Evolutionary conservation across 2,113 vertebrate species (phyloP).

Genomic region (Lepus americanus): DNA sequence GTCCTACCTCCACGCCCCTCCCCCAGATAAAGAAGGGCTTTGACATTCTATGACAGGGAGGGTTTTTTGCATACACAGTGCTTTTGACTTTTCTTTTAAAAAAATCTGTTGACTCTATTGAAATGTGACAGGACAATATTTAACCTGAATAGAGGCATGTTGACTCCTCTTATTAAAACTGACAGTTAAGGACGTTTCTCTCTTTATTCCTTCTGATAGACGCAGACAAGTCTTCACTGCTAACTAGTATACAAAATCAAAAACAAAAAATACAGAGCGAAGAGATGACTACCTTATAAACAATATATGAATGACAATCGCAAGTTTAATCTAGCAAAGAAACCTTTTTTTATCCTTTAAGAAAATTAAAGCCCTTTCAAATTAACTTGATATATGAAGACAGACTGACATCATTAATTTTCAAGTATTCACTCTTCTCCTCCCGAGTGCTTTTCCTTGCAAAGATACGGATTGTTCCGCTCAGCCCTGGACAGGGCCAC

Average conservation of each 20-base stretch:
- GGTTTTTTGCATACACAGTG: conserved; percentile 94
- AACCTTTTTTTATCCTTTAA: conserved; percentile 94
- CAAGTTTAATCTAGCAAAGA: conserved; percentile 98
- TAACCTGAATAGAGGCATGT: conserved; percentile 98
- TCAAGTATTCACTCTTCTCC: conserved; percentile 82
- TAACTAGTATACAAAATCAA: conserved; percentile 98
- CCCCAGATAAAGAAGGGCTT: conserved; percentile 92
- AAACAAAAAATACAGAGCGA: conserved; percentile 93
- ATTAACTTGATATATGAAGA: conserved; percentile 92
- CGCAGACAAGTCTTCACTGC: conserved; percentile 94
- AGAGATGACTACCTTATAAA: conserved; percentile 96
- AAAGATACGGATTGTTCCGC: conserved; percentile 5
- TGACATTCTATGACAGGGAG: conserved; percentile 97
- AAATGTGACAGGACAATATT: conserved; percentile 98
- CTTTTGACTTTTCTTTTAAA: conserved; percentile 94
- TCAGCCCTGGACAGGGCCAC: conserved; percentile 80
- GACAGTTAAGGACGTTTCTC: conserved; percentile 97
- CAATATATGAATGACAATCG: conserved; percentile 99
- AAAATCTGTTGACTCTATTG: conserved; percentile 98
- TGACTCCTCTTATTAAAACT: conserved; percentile 98
- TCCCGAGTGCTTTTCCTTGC: conserved; percentile 27
- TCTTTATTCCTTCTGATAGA: conserved; percentile 98
- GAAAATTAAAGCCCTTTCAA: conserved; percentile 94
- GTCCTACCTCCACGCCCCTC: conserved; percentile 90
- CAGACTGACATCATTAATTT: conserved; percentile 92